These are phyloP conservation scores for Drosophila nikananu DNA, from an alignment of 1,140 invertebrate genomes.

Conservation along the genomic window DNA sequence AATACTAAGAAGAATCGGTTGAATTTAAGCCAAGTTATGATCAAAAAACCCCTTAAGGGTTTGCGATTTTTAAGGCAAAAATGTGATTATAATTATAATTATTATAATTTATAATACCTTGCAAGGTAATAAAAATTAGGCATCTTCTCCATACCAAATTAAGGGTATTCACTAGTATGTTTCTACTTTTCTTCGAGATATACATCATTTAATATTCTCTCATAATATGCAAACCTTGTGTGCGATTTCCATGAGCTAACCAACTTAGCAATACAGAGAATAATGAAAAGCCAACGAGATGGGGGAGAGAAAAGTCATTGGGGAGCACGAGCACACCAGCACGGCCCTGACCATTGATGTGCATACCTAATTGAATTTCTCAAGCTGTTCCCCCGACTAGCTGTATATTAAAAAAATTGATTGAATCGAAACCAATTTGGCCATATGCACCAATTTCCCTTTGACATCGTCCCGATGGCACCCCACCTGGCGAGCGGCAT, in stretches of 20 bases:
- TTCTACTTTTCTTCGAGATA: not conserved
- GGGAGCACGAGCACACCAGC: not conserved
- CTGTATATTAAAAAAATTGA: slow-evolving; percentile 31
- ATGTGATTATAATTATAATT: too few species aligned
- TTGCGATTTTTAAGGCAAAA: too few species aligned
- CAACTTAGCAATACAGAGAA: slow-evolving; percentile 11
- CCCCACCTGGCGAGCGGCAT: slow-evolving; percentile 14
- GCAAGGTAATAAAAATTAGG: too few species aligned
- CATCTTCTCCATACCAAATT: too few species aligned
- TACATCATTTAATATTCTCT: not conserved
- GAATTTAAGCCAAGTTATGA: too few species aligned
- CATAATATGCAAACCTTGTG: slow-evolving; percentile 7
- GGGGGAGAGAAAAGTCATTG: not conserved
- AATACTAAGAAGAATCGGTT: too few species aligned
- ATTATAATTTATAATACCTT: too few species aligned
- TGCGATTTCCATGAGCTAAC: slow-evolving; percentile 9
- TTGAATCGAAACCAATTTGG: slow-evolving; percentile 42
- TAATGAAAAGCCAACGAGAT: slow-evolving; percentile 10
- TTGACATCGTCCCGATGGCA: not conserved
- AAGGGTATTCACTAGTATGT: not conserved
- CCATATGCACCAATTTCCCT: slow-evolving; percentile 24
- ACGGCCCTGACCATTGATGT: slow-evolving; percentile 31
- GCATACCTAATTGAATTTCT: slow-evolving; percentile 47
- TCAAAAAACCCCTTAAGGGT: too few species aligned
- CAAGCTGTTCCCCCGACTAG: slow-evolving; percentile 23